phyloP scores from a whole-genome alignment of 2,888 invertebrate species.

The Tipula helvola region DNA sequence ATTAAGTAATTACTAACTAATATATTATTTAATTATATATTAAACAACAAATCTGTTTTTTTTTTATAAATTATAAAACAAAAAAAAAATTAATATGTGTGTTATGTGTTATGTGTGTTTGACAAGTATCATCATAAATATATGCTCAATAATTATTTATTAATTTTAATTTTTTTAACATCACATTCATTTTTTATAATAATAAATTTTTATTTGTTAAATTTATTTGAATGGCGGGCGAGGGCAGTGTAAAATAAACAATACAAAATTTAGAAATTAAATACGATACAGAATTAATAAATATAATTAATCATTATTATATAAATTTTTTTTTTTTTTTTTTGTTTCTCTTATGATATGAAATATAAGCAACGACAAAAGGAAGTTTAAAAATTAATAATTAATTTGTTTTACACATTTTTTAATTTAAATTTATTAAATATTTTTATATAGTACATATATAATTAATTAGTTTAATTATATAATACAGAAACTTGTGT shows the following conservation, averaged over 20 bases:
- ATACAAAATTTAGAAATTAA: background rate
- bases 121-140: background rate
- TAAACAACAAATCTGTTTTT: background rate
- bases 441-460: background rate
- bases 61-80: background rate
- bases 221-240: background rate
- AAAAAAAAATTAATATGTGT: background rate
- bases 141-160: background rate
- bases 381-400: background rate
- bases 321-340: background rate
- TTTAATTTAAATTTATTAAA: background rate
- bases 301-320: background rate
- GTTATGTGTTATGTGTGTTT: background rate
- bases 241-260: background rate
- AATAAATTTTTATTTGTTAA: background rate
- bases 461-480: background rate
- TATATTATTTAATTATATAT: background rate
- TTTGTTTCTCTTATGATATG: background rate
- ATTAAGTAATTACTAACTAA: background rate
- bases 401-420: background rate
- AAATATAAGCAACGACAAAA: background rate
- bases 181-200: background rate
- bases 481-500: background rate
- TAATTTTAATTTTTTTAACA: background rate
- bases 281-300: background rate